A percentile compares a stretch with the other conserved stretches of the same genome.
Conservation (phyloP, 2,888 invertebrate species). For the Heliconius ismenius region DNA sequence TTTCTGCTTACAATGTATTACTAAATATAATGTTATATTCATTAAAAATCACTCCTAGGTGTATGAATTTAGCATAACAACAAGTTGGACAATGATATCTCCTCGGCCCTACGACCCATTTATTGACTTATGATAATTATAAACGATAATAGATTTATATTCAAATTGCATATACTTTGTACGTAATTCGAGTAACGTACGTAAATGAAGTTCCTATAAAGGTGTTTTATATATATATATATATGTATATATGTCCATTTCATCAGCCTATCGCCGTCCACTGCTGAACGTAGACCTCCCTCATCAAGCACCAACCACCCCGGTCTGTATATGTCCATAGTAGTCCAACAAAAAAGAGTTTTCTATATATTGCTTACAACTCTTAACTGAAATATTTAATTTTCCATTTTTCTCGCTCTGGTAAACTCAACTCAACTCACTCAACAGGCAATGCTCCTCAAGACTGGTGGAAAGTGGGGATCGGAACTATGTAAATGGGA, state of each 20-base stretch:
- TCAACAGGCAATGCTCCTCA: not conserved
- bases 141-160: not conserved
- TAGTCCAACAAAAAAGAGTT: not conserved
- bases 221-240: too few species aligned
- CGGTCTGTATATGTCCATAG: not conserved
- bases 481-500: not conserved
- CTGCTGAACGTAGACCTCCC: too few species aligned
- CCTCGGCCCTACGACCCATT: not conserved
- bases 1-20: too few species aligned
- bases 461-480: not conserved
- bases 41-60: not conserved
- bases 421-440: too few species aligned
- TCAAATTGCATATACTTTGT: not conserved
- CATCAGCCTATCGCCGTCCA: too few species aligned
- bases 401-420: not conserved
- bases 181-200: not conserved
- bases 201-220: not conserved
- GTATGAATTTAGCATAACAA: not conserved
- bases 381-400: not conserved
- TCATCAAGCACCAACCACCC: too few species aligned
- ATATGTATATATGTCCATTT: too few species aligned
- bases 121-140: constrained; percentile 7
- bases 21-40: too few species aligned
- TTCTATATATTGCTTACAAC: not conserved
- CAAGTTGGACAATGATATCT: not conserved